A percentile compares a stretch with the other conserved stretches of the same genome.
Conservation (phyloP, 1,140 invertebrate species). For the Brachionus rotundiformis region DNA sequence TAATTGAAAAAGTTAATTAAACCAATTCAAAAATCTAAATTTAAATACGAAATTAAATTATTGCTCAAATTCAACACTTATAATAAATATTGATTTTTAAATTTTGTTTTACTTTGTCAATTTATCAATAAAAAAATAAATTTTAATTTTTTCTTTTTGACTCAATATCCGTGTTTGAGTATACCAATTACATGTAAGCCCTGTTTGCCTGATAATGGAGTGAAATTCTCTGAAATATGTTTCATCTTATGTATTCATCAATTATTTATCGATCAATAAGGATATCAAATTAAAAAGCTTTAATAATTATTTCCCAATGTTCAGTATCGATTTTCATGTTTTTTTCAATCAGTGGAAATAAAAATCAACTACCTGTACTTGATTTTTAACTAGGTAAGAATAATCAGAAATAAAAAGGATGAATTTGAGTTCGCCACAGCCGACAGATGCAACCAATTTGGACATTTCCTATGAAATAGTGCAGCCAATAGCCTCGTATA, state of each 20-base stretch:
- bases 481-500: constrained; percentile 22
- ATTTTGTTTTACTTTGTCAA: constrained; percentile 41
- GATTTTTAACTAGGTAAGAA: background rate
- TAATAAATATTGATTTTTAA: constrained; percentile 34
- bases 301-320: background rate
- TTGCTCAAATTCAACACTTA: constrained; percentile 56
- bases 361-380: background rate
- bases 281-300: background rate
- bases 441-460: background rate
- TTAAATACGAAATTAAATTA: background rate
- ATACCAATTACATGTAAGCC: background rate
- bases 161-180: constrained; percentile 24
- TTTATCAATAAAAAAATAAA: constrained; percentile 56
- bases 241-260: background rate
- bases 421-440: background rate
- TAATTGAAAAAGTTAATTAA: no score
- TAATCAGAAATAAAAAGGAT: background rate
- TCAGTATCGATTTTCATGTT: constrained; percentile 5
- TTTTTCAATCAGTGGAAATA: background rate
- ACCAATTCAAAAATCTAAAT: background rate
- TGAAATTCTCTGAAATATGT: constrained; percentile 1
- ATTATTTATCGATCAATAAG: constrained; percentile 30
- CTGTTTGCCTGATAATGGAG: constrained; percentile 35
- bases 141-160: background rate
- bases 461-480: constrained; percentile 25